Percentiles rank a stretch among this genome's conserved stretches.
phyloP scores from a whole-genome alignment of 2,888 invertebrate species.

The Apamea crenata region DNA sequence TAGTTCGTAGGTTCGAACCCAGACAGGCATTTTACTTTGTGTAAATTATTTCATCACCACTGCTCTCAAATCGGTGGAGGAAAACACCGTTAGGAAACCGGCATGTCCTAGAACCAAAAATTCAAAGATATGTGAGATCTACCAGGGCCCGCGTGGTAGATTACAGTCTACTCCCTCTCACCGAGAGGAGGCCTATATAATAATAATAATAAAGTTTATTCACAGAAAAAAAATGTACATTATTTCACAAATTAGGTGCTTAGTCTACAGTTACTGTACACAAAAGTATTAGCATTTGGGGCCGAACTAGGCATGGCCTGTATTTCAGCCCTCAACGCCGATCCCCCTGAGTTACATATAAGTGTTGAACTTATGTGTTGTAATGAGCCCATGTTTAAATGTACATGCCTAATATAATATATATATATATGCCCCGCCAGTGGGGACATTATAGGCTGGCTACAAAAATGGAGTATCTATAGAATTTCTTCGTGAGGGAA shows the following conservation, averaged over 20 bases:
- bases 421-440: background rate
- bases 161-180: background rate
- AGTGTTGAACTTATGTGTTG: too few species aligned
- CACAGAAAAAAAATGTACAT: too few species aligned
- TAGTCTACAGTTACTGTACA: too few species aligned
- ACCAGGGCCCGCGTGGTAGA: background rate
- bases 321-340: too few species aligned
- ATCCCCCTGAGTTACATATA: too few species aligned
- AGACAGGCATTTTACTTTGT: background rate
- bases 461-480: background rate
- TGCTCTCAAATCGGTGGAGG: background rate
- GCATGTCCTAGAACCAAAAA: background rate
- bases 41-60: background rate
- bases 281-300: too few species aligned
- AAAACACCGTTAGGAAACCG: background rate
- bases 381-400: too few species aligned
- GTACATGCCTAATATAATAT: too few species aligned
- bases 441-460: background rate
- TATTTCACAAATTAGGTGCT: too few species aligned
- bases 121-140: background rate
- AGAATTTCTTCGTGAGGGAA: background rate
- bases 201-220: too few species aligned
- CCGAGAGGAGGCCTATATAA: background rate
- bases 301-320: too few species aligned
- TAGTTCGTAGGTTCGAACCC: background rate